phyloP scores from a whole-genome alignment of 2,888 invertebrate species.

The Orchesellides sinensis region DNA sequence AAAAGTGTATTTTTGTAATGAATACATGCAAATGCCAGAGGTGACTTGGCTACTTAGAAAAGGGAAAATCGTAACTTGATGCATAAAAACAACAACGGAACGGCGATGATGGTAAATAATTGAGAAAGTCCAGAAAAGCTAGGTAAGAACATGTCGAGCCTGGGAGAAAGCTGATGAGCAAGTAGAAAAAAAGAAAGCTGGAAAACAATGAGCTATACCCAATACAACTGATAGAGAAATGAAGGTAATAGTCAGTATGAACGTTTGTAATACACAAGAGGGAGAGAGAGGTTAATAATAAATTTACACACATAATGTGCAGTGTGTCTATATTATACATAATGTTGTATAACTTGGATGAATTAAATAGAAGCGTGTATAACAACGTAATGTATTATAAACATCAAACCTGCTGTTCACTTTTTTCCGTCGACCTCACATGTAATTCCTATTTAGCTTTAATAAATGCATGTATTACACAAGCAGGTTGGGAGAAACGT shows the following conservation, averaged over 20 bases:
- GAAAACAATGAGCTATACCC: background rate
- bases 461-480: too few relatives aligned
- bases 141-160: background rate
- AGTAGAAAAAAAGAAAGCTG: background rate
- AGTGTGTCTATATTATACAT: too few relatives aligned
- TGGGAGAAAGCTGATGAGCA: background rate
- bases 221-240: too few relatives aligned
- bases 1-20: too few relatives aligned
- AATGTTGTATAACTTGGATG: too few relatives aligned
- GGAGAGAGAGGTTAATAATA: background rate
- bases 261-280: too few relatives aligned
- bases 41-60: slow-evolving; percentile 1
- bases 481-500: too few relatives aligned
- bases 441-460: too few relatives aligned
- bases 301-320: background rate
- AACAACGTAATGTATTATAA: too few relatives aligned
- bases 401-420: too few relatives aligned
- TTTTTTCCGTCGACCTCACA: too few relatives aligned
- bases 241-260: too few relatives aligned
- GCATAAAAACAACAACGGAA: background rate
- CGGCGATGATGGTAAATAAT: slow-evolving; percentile 10
- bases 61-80: slow-evolving; percentile 20
- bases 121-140: background rate
- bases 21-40: slow-evolving; percentile 21
- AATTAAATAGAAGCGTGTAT: background rate